phyloP scores from a whole-genome alignment of 2,797 vertebrate species.

The Melopsittacus undulatus region DNA sequence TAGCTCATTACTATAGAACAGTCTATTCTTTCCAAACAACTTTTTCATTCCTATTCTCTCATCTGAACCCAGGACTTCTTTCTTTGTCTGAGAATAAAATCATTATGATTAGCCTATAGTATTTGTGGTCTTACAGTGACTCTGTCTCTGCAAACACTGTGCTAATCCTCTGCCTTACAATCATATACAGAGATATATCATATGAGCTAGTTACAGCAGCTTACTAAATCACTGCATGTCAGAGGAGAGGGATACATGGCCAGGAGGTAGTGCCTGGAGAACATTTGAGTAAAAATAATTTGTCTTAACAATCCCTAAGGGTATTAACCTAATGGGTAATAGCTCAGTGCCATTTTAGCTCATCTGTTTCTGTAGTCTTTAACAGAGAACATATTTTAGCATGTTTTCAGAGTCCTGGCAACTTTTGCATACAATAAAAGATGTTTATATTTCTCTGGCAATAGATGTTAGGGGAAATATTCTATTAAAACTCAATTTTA shows the following conservation, averaged over 20 bases:
- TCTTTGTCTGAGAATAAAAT: background rate
- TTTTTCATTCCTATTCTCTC: background rate
- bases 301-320: background rate
- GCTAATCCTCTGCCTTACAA: background rate
- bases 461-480: background rate
- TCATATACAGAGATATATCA: background rate
- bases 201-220: background rate
- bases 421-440: background rate
- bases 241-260: background rate
- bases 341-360: background rate
- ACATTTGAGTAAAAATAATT: background rate
- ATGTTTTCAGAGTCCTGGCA: background rate
- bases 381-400: background rate
- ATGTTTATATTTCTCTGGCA: background rate
- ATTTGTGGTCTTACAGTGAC: background rate
- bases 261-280: background rate
- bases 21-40: background rate
- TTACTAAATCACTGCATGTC: background rate
- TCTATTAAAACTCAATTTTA: background rate
- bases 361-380: background rate
- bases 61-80: background rate
- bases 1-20: background rate
- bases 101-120: background rate
- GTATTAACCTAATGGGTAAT: background rate
- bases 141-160: background rate